phyloP scores from a whole-genome alignment of 1,140 invertebrate genomes.

The Cyclina sinensis region DNA sequence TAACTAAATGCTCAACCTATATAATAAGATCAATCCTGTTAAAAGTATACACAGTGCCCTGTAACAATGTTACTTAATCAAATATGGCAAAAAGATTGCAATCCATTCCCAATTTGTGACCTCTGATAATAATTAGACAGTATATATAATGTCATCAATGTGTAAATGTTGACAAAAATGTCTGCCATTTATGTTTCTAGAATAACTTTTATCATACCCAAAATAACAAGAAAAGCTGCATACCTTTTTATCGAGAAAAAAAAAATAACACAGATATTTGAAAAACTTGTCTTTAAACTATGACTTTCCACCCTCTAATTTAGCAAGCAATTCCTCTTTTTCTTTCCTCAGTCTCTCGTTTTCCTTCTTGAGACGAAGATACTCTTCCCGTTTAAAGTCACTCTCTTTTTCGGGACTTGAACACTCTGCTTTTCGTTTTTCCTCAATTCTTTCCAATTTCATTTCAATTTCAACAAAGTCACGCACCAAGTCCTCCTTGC shows the following conservation, averaged over 20 bases:
- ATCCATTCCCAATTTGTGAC: too few relatives aligned
- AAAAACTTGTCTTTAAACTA: background rate
- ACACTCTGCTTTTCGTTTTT: constrained; percentile 86
- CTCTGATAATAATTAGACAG: too few relatives aligned
- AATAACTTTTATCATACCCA: background rate
- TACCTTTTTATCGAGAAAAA: background rate
- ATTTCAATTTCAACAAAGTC: constrained; percentile 95
- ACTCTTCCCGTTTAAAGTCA: constrained; percentile 67
- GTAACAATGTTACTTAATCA: too few relatives aligned
- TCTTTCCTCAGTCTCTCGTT: constrained; percentile 53
- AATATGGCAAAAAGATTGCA: too few relatives aligned
- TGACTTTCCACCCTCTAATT: background rate
- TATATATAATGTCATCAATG: too few relatives aligned
- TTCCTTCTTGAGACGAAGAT: constrained; percentile 35
- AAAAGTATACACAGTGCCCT: too few relatives aligned
- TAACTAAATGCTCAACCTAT: too few relatives aligned
- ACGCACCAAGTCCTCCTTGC: constrained; percentile 94
- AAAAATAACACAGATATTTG: constrained; percentile 3
- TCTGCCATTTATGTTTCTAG: background rate
- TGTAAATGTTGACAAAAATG: background rate
- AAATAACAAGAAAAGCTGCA: background rate
- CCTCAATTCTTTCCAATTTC: constrained; percentile 91
- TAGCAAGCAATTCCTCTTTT: constrained; percentile 5
- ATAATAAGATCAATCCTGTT: too few relatives aligned
- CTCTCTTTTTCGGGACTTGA: constrained; percentile 69